Conservation (phyloP, 1,140 invertebrate genomes). For the Akabosia matsudoensis region DNA sequence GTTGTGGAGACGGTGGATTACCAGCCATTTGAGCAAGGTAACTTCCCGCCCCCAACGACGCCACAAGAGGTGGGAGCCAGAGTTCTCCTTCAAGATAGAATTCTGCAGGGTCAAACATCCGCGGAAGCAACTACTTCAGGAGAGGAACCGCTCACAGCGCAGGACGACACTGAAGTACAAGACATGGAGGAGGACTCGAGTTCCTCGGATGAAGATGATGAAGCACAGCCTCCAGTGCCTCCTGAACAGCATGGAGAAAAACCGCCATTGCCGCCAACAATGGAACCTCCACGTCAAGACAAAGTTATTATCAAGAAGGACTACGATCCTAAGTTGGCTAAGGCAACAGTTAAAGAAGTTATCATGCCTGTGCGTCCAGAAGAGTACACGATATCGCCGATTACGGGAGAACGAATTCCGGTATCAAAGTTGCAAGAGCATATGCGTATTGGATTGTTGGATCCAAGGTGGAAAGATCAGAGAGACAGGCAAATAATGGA, state of each 20-base stretch:
- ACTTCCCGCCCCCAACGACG: constrained; percentile 94
- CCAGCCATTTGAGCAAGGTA: constrained; percentile 90
- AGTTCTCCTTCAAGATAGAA: constrained; percentile 75
- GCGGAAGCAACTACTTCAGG: constrained; percentile 58
- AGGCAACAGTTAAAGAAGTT: constrained; percentile 56
- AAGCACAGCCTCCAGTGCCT: constrained; percentile 46
- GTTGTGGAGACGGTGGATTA: constrained; percentile 99
- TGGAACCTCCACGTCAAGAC: constrained; percentile 81
- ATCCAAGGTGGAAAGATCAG: constrained; percentile 97
- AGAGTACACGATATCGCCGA: constrained; percentile 94
- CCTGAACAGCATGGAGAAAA: constrained; percentile 37
- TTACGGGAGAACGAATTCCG: constrained; percentile 95
- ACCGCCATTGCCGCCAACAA: constrained; percentile 56
- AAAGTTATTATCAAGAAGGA: constrained; percentile 93
- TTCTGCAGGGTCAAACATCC: constrained; percentile 49
- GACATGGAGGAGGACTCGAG: constrained; percentile 83
- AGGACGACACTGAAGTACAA: constrained; percentile 59
- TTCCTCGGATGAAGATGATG: constrained; percentile 54
- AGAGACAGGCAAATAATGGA: constrained; percentile 81
- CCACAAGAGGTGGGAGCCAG: constrained; percentile 94
- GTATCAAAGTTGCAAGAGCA: constrained; percentile 96
- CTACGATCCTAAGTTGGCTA: constrained; percentile 89
- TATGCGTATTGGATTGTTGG: constrained; percentile 92
- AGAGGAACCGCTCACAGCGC: constrained; percentile 54
- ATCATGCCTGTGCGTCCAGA: constrained; percentile 64